Evolutionary conservation across 2,113 vertebrate genomes (phyloP).

Genomic region (Fulmarus glacialis): DNA sequence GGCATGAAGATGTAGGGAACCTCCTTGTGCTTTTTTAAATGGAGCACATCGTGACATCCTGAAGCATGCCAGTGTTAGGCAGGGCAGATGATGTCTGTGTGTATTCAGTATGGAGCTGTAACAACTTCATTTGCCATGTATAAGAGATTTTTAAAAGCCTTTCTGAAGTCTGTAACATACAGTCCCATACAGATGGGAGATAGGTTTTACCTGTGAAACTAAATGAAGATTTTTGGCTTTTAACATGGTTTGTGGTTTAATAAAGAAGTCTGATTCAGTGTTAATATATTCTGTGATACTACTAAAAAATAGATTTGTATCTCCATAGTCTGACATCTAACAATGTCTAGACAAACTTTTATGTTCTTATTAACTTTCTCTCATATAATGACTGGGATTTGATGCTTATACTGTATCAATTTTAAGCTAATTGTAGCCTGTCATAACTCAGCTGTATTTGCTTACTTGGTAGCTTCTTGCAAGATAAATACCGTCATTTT

Average conservation of each 20-base stretch:
- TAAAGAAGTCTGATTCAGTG: neutral
- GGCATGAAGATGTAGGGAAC: neutral
- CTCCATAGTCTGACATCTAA: neutral
- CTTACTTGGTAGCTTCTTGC: neutral
- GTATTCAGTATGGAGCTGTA: neutral
- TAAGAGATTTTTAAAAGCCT: neutral
- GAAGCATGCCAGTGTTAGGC: neutral
- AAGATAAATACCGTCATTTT: neutral
- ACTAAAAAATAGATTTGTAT: neutral
- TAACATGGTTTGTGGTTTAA: neutral
- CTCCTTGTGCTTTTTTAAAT: neutral
- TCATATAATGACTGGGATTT: neutral
- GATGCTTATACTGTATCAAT: neutral
- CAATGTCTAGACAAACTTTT: constrained; percentile 13
- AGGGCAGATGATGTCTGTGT: neutral
- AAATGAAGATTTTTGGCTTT: neutral
- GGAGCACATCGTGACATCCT: neutral
- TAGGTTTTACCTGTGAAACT: neutral
- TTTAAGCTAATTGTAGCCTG: neutral
- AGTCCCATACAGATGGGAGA: neutral
- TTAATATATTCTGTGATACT: neutral
- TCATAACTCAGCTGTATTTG: neutral
- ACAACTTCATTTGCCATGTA: neutral
- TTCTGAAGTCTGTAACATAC: neutral
- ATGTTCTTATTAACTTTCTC: neutral